These are phyloP conservation scores for Lepas anatifera DNA, from an alignment of 2,888 invertebrate species.

Conservation along the genomic window DNA sequence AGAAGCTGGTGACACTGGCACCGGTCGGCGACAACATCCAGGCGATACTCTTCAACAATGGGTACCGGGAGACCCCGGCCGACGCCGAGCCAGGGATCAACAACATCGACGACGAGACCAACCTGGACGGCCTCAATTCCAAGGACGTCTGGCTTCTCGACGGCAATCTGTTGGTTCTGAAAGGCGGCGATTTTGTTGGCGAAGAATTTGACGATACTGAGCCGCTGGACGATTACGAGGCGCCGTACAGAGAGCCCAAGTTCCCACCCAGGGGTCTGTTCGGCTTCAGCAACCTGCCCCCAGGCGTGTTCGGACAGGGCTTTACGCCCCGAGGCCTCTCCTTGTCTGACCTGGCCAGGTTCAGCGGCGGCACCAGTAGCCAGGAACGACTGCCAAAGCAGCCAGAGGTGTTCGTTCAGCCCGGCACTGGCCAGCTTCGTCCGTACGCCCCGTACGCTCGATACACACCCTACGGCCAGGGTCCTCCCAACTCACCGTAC, in stretches of 20 bases:
- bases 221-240: conserved; percentile 21
- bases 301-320: background rate
- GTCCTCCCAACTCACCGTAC: background rate
- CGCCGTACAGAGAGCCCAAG: conserved; percentile 20
- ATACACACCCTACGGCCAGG: background rate
- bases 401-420: background rate
- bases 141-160: conserved; percentile 25
- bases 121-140: conserved; percentile 32
- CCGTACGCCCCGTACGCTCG: background rate
- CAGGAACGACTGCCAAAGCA: background rate
- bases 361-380: too few species aligned
- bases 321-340: background rate
- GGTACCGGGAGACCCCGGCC: background rate
- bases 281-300: conserved; percentile 35
- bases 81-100: background rate
- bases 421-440: background rate
- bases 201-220: conserved; percentile 29
- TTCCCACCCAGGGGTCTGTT: conserved; percentile 18
- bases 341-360: background rate
- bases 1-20: conserved; percentile 9
- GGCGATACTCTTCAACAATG: conserved; percentile 9
- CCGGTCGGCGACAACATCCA: conserved; percentile 8
- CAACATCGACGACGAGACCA: conserved; percentile 10
- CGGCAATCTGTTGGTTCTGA: conserved; percentile 24
- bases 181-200: conserved; percentile 20